Evolutionary conservation across 2,888 invertebrate species (phyloP).

Genomic region (Synergus laeviventris): DNA sequence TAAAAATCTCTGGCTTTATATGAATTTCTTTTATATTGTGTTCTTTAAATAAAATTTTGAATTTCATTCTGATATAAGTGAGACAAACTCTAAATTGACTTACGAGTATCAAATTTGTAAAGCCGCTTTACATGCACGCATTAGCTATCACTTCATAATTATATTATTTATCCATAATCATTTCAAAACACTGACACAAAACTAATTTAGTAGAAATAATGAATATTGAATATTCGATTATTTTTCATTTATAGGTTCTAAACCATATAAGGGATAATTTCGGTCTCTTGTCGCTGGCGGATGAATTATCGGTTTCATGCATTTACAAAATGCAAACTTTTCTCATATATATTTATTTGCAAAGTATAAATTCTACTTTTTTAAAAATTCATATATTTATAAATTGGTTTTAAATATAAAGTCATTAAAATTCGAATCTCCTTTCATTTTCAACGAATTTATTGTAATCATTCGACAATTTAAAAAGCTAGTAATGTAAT

Average conservation of each 20-base stretch:
- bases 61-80: not conserved
- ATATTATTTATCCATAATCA: not conserved
- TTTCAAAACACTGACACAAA: conserved; percentile 13
- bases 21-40: not conserved
- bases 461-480: too few relatives aligned
- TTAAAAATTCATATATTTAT: too few relatives aligned
- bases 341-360: not conserved
- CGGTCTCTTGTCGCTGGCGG: conserved; percentile 24
- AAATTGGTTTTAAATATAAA: too few relatives aligned
- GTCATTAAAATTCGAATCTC: too few relatives aligned
- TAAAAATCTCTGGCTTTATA: not conserved
- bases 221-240: not conserved
- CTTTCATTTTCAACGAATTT: too few relatives aligned
- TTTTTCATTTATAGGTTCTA: not conserved
- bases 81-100: conserved; percentile 8
- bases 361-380: not conserved
- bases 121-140: not conserved
- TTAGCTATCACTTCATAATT: not conserved
- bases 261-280: conserved; percentile 7
- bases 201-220: not conserved
- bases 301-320: conserved; percentile 7
- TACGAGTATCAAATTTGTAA: not conserved
- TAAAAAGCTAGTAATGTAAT: not conserved
- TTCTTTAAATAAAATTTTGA: not conserved
- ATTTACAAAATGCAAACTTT: not conserved